phyloP scores from a whole-genome alignment of 2,888 invertebrate genomes.

The Sabatieria punctata region DNA sequence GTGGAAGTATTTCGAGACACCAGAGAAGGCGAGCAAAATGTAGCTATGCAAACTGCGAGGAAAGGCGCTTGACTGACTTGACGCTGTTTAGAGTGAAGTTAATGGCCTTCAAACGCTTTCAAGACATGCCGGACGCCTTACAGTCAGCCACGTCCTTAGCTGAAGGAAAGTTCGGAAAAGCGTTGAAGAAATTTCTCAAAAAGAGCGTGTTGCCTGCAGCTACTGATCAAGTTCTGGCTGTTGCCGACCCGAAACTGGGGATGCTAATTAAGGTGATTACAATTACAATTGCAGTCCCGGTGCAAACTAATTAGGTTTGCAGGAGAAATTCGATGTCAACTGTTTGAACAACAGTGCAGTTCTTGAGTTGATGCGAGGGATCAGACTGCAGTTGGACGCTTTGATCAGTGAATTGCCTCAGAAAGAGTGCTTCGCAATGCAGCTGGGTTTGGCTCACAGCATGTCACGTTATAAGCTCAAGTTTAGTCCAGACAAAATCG shows the following conservation, averaged over 20 bases:
- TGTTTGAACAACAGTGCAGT: slow-evolving; percentile 67
- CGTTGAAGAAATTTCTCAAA: not conserved
- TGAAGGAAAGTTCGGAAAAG: slow-evolving; percentile 2
- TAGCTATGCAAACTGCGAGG: slow-evolving; percentile 40
- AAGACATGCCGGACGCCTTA: slow-evolving; percentile 85
- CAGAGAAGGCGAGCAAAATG: slow-evolving; percentile 74
- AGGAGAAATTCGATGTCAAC: slow-evolving; percentile 67
- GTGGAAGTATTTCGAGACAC: slow-evolving; percentile 70
- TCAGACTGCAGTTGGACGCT: slow-evolving; percentile 76
- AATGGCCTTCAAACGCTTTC: slow-evolving; percentile 86
- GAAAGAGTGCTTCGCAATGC: slow-evolving; percentile 90
- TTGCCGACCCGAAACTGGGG: not conserved
- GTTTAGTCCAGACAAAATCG: slow-evolving; percentile 96
- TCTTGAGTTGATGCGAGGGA: slow-evolving; percentile 77
- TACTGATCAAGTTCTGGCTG: not conserved
- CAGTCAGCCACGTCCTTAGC: slow-evolving; percentile 13
- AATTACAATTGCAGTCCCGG: too few species aligned
- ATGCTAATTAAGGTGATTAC: not conserved
- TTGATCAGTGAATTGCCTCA: slow-evolving; percentile 56
- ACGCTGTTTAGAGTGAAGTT: slow-evolving; percentile 66
- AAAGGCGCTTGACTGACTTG: slow-evolving; percentile 9
- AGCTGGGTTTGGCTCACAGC: slow-evolving; percentile 66
- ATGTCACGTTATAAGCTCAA: slow-evolving; percentile 90
- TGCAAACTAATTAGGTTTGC: too few species aligned
- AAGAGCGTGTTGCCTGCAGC: not conserved